Evolutionary conservation across 2,797 vertebrate species (phyloP).

Genomic region (Eulemur albifrons): DNA sequence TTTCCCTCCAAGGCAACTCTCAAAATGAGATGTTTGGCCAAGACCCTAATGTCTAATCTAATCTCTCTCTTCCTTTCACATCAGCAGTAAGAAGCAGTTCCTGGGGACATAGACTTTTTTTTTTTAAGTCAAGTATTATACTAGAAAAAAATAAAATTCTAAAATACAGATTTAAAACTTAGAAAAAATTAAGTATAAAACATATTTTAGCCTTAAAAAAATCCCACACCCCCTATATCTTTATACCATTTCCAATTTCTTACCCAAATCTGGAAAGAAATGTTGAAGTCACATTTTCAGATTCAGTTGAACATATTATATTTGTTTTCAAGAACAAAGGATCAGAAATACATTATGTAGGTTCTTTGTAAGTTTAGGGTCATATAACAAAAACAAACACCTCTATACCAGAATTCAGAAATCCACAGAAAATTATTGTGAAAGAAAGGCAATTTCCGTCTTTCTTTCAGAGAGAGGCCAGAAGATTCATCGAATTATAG

Average conservation of each 20-base stretch:
- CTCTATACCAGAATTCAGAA: slow-evolving; percentile 34
- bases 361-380: slow-evolving; percentile 4
- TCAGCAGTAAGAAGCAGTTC: background rate
- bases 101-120: background rate
- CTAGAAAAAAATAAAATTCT: background rate
- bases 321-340: slow-evolving; percentile 21
- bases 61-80: background rate
- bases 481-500: background rate
- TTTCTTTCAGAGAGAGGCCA: background rate
- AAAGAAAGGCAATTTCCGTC: background rate
- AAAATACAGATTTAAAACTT: slow-evolving; percentile 32
- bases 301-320: background rate
- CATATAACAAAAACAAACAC: slow-evolving; percentile 15
- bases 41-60: background rate
- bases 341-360: background rate
- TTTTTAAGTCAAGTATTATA: background rate
- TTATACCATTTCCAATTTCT: background rate
- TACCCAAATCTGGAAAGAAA: slow-evolving; percentile 4
- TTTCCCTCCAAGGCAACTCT: slow-evolving; percentile 6
- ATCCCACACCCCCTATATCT: background rate
- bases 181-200: background rate
- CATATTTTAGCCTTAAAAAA: background rate
- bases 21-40: background rate
- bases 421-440: background rate
- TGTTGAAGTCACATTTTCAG: background rate